Evolutionary conservation across 1,140 invertebrate genomes (phyloP), one percentile per base, ranked within the genome.

Genomic region (Sarcophaga bullata): DNA sequence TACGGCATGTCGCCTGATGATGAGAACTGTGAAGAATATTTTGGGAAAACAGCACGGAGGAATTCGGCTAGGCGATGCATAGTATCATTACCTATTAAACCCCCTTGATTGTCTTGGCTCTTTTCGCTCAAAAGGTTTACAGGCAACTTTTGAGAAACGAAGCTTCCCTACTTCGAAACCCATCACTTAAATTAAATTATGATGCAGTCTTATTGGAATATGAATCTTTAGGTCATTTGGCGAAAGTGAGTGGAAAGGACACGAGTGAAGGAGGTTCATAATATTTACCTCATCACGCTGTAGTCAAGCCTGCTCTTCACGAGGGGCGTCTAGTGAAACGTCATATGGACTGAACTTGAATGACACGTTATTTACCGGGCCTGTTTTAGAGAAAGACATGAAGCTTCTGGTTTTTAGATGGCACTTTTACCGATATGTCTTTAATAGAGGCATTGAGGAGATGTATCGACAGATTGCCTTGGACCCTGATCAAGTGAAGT

Each of bases 401-500:
- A n/a, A n/a, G n/a, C n/a, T n/a, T n/a, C n/a, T n/a, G n/a, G n/a
- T n/a, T n/a, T n/a, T n/a, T n/a, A n/a, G n/a, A n/a, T n/a, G n/a
- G n/a, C n/a, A n/a, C n/a, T n/a, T n/a, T n/a, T n/a, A n/a, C n/a
- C n/a, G n/a, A n/a, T n/a, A n/a, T 47, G 72, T 76, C n/a, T 76
- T 76, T 5, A 17, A 17, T n/a, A 46, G 47, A n/a, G 73, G 48
- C 37, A 83, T 81, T 17, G 13, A 75, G 73, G 25, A 82, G 47
- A 80, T 83, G 80, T 83, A 81, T 37, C 80, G 72, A 8, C 80
- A 83, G 46, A 83, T 9, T 4, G 7, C 11, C 3, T 6, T 46
- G 9, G 15, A 46, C 0, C 72, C 11, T 11, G 25, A 46, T 25
- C 37, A 25, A 25, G 46, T 17, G 9, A 1, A 17, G 10, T 75